Evolutionary conservation across 2,113 vertebrate genomes (phyloP), one percentile per base, ranked within the genome.

Genomic region (Lipophrys pholis): DNA sequence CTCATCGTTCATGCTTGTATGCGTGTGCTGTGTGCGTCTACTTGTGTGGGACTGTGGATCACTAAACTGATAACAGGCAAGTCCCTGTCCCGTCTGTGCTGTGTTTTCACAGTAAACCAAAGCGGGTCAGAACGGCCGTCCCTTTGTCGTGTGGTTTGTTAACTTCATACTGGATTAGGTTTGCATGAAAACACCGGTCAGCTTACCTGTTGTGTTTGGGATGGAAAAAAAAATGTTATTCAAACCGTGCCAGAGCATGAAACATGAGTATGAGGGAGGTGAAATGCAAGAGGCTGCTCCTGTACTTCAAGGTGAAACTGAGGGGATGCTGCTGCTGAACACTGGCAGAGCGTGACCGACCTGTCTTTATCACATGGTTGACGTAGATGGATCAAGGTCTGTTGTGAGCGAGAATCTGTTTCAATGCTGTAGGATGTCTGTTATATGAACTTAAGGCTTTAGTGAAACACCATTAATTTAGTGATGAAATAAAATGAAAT

Each of bases 191-290:
- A 6, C 36, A 46, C 16, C 11, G 7, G 53, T 72, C 52, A 12
- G 67, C 10, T 40, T 55, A 68, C 67, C 71, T 64, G 40, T 49
- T 65, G 73, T 65, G 6, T 74, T 87, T 76, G 42, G 48, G 55
- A 83, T 82, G 76, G 77, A 87, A 89, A 83, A 65, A 61, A 87
- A 70, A 66, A 53, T n/a, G n/a, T n/a, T n/a, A n/a, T n/a, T n/a
- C n/a, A 76, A 78, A 74, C 76, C 51, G 58, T 36, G 51, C n/a
- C n/a, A 10, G 49, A 17, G 39, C 81, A 76, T 85, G 87, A 86
- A 87, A 88, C 67, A 55, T 9, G 72, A 90, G 78, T 4, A 38
- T 1, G n/a, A 46, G 52, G 17, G 43, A 48, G 53, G 57, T 68
- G 74, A 80, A 76, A 84, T 2, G 36, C 0, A 65, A 85, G 82